These are phyloP conservation scores for Eurois occulta DNA, from an alignment of 2,888 invertebrate genomes.

Conservation along the genomic window DNA sequence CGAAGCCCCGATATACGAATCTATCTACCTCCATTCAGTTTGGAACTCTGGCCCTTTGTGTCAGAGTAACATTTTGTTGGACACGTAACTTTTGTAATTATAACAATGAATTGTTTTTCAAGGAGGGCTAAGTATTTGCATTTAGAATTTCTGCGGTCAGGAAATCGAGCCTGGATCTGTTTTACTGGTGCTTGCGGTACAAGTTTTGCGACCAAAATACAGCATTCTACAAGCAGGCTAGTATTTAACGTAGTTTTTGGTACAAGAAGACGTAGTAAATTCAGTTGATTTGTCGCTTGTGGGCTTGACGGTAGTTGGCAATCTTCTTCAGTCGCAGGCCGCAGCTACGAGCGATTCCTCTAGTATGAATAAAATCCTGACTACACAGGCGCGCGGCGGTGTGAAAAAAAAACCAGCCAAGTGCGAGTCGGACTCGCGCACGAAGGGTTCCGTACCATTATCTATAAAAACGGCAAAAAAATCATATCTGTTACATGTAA, in stretches of 20 bases:
- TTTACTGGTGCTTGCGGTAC: slow-evolving; percentile 41
- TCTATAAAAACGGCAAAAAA: too few relatives aligned
- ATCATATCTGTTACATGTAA: too few relatives aligned
- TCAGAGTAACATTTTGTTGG: slow-evolving; percentile 72
- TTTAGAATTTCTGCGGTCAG: slow-evolving; percentile 69
- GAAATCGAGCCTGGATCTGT: slow-evolving; percentile 38
- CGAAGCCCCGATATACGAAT: slow-evolving; percentile 72
- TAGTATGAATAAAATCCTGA: not conserved
- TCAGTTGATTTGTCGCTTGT: not conserved
- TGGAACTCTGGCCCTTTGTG: slow-evolving; percentile 70
- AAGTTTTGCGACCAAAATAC: slow-evolving; percentile 35
- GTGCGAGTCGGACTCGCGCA: too few relatives aligned
- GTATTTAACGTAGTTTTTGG: not conserved
- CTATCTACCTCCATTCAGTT: slow-evolving; percentile 67
- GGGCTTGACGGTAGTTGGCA: not conserved
- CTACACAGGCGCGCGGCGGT: too few relatives aligned
- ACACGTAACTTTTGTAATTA: slow-evolving; percentile 62
- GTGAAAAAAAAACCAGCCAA: too few relatives aligned
- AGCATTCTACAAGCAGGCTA: not conserved
- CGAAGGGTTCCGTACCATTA: too few relatives aligned
- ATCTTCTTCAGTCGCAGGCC: not conserved
- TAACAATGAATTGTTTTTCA: slow-evolving; percentile 73
- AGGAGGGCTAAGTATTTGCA: slow-evolving; percentile 69
- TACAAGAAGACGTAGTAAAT: slow-evolving; percentile 1
- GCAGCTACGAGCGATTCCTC: not conserved